Evolutionary conservation across 1,140 invertebrate species (phyloP).

Genomic region (Euura saliciscinereae): DNA sequence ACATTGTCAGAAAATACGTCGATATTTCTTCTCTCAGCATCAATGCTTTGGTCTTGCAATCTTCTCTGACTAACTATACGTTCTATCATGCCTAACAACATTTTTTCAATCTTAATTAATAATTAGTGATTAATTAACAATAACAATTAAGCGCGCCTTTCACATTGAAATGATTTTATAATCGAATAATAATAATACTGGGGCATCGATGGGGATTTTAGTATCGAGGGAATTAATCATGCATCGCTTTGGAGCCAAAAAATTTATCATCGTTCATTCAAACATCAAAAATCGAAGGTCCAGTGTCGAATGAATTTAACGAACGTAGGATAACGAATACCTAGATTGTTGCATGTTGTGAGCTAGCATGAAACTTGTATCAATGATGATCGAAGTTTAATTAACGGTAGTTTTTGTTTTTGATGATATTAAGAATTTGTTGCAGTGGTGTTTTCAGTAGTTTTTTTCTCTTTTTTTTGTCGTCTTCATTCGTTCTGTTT

Average conservation of each 20-base stretch:
- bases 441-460: conserved; percentile 4
- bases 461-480: not conserved
- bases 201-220: too few species aligned
- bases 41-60: conserved; percentile 7
- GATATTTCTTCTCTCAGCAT: not conserved
- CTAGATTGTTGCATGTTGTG: conserved; percentile 39
- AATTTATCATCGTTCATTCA: not conserved
- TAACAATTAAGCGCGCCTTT: too few species aligned
- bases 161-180: too few species aligned
- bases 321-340: too few species aligned
- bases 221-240: too few species aligned
- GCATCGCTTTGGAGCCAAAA: too few species aligned
- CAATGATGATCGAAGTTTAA: conserved; percentile 21
- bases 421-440: conserved; percentile 11
- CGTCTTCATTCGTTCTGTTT: conserved; percentile 14
- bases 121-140: too few species aligned
- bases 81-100: too few species aligned
- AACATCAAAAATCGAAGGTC: not conserved
- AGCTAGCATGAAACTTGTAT: conserved; percentile 32
- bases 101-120: too few species aligned
- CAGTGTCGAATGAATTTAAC: not conserved
- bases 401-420: conserved; percentile 28
- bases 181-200: too few species aligned
- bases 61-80: not conserved
- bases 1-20: not conserved